Evolutionary conservation across 1,140 invertebrate species (phyloP), one percentile per base, ranked within the genome.

Genomic region (Maconellicoccus hirsutus): DNA sequence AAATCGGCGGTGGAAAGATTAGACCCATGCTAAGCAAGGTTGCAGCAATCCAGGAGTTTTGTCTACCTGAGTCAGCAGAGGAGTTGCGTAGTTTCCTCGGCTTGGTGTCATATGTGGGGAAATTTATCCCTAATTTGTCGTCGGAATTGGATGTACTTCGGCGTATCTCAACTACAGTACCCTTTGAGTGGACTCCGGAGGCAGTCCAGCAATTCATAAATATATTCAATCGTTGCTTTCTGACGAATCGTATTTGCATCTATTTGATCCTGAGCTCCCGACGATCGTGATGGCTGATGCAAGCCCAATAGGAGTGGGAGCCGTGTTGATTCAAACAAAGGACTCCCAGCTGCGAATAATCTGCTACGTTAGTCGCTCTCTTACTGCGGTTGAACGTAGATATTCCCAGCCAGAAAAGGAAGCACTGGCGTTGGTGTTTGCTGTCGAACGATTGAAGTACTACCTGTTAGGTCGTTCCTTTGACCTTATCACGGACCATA

Each of bases 381-480:
- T 21, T 72, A 74, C 52, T 2, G 71, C 19, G 1, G 59, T 61
- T 3, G 71, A 72, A 33, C 22, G 25, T 71, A 79, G 79, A 39
- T 82, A 82, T 72, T 61, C 76, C n/a, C 77, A 81, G 71, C 77
- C 79, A 19, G 81, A 84, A 66, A 79, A 79, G 70, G 81, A 84
- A 76, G 80, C 66, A 70, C 76, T 81, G 76, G 77, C 78, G 7
- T 77, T 83, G 16, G 70, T 81, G n/a, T 80, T 75, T 72, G 78
- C 21, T 74, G n/a, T 70, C 78, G 38, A 75, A 77, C 78, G 73
- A 80, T 75, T 82, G 77, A 75, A 77, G 78, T 66, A 71, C 80
- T 72, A 70, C 69, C 10, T 72, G 2, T 59, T 27, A 1, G 72
- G 72, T 4, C n/a, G 69, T 8, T 70, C 42, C 70, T 72, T 72